Percentiles rank a stretch among this genome's conserved stretches.
phyloP scores from a whole-genome alignment of 2,113 vertebrate genomes.

The Tursiops truncatus region DNA sequence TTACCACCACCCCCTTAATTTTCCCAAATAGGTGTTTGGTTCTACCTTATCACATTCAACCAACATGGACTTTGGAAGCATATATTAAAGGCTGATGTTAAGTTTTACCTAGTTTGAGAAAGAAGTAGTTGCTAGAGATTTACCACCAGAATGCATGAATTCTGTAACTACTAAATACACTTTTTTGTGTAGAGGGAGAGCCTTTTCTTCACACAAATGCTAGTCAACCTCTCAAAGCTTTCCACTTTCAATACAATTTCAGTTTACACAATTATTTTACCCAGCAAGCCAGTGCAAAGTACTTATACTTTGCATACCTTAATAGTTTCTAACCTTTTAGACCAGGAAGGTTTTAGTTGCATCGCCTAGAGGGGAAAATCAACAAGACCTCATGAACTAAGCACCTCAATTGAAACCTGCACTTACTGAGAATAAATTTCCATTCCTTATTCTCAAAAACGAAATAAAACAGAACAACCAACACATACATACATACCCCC shows the following conservation, averaged over 20 bases:
- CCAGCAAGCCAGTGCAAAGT: neutral
- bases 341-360: neutral
- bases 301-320: neutral
- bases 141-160: neutral
- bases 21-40: neutral
- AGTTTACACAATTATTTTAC: neutral
- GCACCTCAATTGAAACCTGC: neutral
- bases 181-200: neutral
- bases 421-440: neutral
- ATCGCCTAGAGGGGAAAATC: neutral
- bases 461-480: neutral
- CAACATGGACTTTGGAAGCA: neutral
- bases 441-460: neutral
- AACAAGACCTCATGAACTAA: neutral
- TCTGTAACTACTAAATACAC: neutral
- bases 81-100: neutral
- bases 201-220: neutral
- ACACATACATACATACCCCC: neutral
- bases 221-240: neutral
- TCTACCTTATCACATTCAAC: neutral
- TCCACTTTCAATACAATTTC: neutral
- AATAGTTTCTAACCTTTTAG: neutral
- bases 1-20: neutral
- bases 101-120: constrained; percentile 20
- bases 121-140: neutral